Evolutionary conservation across 2,113 vertebrate species (phyloP), one percentile per base, ranked within the genome.

Genomic region (Bungarus multicinctus): DNA sequence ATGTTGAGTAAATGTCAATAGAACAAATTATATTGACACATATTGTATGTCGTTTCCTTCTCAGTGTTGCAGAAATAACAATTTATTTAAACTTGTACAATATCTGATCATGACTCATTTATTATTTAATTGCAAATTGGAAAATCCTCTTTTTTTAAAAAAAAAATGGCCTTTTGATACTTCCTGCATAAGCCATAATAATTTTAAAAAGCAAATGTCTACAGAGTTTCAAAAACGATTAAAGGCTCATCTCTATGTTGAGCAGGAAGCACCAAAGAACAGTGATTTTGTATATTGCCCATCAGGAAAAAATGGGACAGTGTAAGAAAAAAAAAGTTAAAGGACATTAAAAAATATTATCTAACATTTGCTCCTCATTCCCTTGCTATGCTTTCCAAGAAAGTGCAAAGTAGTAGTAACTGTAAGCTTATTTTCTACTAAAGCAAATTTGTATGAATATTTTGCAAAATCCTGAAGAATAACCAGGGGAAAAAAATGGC

Each of bases 1-100:
- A 93, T 97, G 34, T 43, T 39, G 6, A 81, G 34, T 43, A 81
- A 43, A 8, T 96, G 96, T 93, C 58, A 58, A 25, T 64, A 88
- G 57, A 81, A 55, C n/a, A 94, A 50, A 53, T 30, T 60, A 55
- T 18, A 47, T 4, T 12, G 92, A 57, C 91, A 89, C 85, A 34
- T 81, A 74, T 6, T 34, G 11, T 64, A 94, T 93, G 89, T 91
- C 89, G 1, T 81, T 81, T 81, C 34, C 20, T 81, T 39, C 7
- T 81, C 34, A 81, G 7, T 39, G 18, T 43, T 81, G 34, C 18
- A 81, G 34, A 43, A 81, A 81, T 43, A 81, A 43, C 34, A 81
- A 81, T 81, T 81, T 81, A 81, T 81, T 50, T 81, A 43, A 81
- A 81, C 34, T 43, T 81, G 2, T 81, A 20, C 1, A 43, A 43